A percentile compares a stretch with the other conserved stretches of the same genome.
These are phyloP conservation scores for Campoplex capitator DNA, from an alignment of 2,888 invertebrate genomes.

Conservation along the genomic window DNA sequence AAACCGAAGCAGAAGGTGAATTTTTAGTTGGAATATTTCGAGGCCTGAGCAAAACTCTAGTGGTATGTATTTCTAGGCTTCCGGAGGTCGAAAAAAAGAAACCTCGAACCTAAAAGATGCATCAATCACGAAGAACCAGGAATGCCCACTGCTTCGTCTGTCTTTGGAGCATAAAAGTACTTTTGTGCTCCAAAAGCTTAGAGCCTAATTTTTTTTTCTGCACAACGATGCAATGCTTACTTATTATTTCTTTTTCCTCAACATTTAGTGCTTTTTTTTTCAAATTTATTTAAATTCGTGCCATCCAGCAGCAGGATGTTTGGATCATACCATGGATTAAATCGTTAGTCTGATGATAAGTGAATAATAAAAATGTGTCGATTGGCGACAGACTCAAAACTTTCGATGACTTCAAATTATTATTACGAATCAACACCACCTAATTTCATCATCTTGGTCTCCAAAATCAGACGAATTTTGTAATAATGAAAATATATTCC, in stretches of 20 bases:
- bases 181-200: neutral
- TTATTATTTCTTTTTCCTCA: neutral
- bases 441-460: too few species aligned
- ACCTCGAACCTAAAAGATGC: slow-evolving; percentile 50
- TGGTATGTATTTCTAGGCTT: slow-evolving; percentile 54
- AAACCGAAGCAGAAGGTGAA: slow-evolving; percentile 41
- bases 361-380: neutral
- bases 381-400: neutral
- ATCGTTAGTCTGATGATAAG: neutral
- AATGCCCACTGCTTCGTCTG: slow-evolving; percentile 39
- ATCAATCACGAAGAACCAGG: slow-evolving; percentile 59
- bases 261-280: neutral
- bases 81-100: slow-evolving; percentile 39
- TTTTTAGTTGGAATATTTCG: slow-evolving; percentile 26
- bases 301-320: too few species aligned
- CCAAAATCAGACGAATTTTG: too few species aligned
- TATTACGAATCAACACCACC: too few species aligned
- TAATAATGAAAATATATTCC: neutral
- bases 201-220: neutral
- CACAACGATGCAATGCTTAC: neutral
- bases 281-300: neutral
- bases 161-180: neutral
- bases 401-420: neutral
- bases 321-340: neutral
- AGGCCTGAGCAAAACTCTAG: slow-evolving; percentile 27